Evolutionary conservation across 2,113 vertebrate genomes (phyloP), one percentile per base, ranked within the genome.

Genomic region (Calidris pugnax): DNA sequence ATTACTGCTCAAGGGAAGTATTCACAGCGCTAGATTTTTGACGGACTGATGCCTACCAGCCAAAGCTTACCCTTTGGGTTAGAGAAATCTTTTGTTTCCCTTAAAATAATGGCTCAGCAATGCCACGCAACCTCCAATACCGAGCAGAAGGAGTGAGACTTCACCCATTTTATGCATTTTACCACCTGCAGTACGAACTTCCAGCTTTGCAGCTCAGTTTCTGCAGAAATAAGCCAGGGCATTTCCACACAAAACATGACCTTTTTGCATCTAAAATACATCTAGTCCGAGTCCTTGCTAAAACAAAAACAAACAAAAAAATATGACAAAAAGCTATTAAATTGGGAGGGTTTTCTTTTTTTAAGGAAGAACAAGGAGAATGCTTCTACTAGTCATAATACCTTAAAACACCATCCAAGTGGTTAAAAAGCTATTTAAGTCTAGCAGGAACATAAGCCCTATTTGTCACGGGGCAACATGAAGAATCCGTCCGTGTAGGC

Each of bases 11-110:
- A 2, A 35, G n/a, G 50, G 4, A n/a, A 32, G 47, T 1, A 18
- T 1, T 62, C 41, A 8, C 48, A 48, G 20, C 0, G 4, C 39
- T 4, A 56, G 19, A n/a, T 51, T 60, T 79, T 1, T 33, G 24
- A 35, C 4, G 63, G 64, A 50, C 22, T 41, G 35, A 72, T 18
- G 28, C 27, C 23, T 0, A 35, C 10, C 87, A 73, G 66, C 71
- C 68, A 55, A 72, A 93, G 43, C 14, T 51, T 32, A 32, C 14
- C 24, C 7, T 26, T 28, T 24, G 24, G 55, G 4, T 13, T 47
- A 68, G 22, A 75, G 30, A 55, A 72, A 77, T 16, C 18, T 68
- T 37, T 14, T 1, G 0, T 67, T 71, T 81, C 72, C 35, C 68
- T 67, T 33, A 56, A 73, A 85, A 26, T 18, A 87, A 28, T 9